These are phyloP conservation scores for Dicerorhinus sumatrensis DNA, from an alignment of 2,113 vertebrate genomes.

Conservation along the genomic window DNA sequence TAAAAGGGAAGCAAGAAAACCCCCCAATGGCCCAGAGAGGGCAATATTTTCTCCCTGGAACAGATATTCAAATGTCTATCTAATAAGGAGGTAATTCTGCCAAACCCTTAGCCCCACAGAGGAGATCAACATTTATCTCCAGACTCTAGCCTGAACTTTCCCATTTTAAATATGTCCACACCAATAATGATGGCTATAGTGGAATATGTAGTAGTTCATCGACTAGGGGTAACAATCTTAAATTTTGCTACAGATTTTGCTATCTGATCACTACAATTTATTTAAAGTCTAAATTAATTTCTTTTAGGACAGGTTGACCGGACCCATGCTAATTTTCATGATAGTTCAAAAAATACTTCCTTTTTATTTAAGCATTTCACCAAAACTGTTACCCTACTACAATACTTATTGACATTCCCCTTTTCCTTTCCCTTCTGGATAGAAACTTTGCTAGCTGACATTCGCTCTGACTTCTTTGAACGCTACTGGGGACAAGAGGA, in stretches of 20 bases:
- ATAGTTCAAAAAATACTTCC: not conserved
- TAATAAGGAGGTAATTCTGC: not conserved
- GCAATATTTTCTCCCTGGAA: not conserved
- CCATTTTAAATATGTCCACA: not conserved
- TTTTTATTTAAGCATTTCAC: constrained; percentile 10
- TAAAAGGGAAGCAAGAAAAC: not conserved
- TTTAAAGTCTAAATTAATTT: constrained; percentile 6
- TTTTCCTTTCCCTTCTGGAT: constrained; percentile 8
- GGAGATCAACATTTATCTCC: not conserved
- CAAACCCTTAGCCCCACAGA: not conserved
- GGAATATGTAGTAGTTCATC: not conserved
- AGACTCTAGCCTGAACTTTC: not conserved
- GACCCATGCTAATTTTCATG: not conserved
- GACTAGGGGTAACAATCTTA: not conserved
- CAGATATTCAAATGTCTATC: not conserved
- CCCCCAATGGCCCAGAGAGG: not conserved
- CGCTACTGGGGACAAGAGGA: not conserved
- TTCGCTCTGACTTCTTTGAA: not conserved
- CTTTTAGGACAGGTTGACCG: not conserved
- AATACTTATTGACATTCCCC: not conserved
- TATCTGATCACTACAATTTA: not conserved
- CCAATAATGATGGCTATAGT: not conserved
- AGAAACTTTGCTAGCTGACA: not conserved
- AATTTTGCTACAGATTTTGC: constrained; percentile 15
- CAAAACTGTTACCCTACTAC: not conserved